These are phyloP conservation scores for Mallateleia sp. DNA, from an alignment of 2,888 invertebrate genomes.

Conservation along the genomic window DNA sequence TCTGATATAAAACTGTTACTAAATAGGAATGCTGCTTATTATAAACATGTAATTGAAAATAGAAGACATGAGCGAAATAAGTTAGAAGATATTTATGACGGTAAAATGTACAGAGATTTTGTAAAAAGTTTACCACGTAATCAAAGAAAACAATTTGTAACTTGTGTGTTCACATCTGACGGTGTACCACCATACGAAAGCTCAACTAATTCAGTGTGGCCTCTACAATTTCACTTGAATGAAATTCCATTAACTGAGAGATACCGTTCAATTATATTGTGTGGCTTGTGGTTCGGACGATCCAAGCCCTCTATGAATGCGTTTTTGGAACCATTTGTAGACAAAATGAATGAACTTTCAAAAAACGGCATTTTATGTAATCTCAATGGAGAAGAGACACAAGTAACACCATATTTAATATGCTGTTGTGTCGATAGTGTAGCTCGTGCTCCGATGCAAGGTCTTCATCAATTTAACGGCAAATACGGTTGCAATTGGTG, in stretches of 20 bases:
- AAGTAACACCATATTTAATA: constrained; percentile 43
- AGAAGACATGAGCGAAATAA: not conserved
- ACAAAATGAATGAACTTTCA: constrained; percentile 47
- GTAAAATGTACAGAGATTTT: constrained; percentile 12
- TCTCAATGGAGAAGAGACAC: constrained; percentile 34
- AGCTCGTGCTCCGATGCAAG: constrained; percentile 31
- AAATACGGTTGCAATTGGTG: constrained; percentile 25
- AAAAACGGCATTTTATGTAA: constrained; percentile 37
- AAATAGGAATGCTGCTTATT: constrained; percentile 3
- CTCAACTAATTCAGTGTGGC: constrained; percentile 40
- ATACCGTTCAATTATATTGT: constrained; percentile 35
- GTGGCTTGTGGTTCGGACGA: constrained; percentile 56
- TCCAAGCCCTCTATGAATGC: constrained; percentile 53
- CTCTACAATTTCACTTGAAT: constrained; percentile 43
- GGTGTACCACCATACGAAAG: constrained; percentile 30
- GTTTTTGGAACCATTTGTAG: constrained; percentile 50
- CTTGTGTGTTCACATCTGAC: constrained; percentile 35
- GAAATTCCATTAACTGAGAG: constrained; percentile 32
- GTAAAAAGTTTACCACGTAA: constrained; percentile 11
- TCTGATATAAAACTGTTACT: constrained; percentile 7
- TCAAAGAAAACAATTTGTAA: constrained; percentile 16
- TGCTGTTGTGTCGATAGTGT: constrained; percentile 66
- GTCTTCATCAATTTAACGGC: constrained; percentile 24
- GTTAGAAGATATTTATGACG: constrained; percentile 35
- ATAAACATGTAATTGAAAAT: constrained; percentile 27